These are phyloP conservation scores for Perca schrenkii DNA, from an alignment of 2,113 vertebrate species.

Conservation along the genomic window DNA sequence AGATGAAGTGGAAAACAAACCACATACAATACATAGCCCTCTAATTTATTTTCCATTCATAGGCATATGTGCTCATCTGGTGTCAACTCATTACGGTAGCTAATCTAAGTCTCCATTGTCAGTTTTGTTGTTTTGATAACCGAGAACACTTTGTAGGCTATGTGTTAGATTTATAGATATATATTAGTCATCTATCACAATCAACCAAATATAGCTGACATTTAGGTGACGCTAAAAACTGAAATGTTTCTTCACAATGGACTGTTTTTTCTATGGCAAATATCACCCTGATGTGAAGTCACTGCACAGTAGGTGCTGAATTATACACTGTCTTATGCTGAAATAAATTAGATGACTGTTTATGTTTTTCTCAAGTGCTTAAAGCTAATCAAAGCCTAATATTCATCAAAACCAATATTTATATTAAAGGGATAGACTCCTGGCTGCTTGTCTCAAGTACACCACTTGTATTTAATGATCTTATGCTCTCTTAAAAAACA, in stretches of 20 bases:
- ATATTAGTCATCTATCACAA: not conserved
- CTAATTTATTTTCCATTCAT: not conserved
- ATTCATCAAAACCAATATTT: slow-evolving; percentile 25
- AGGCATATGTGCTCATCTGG: not conserved
- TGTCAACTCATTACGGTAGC: not conserved
- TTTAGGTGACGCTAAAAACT: not conserved
- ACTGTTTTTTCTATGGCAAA: not conserved
- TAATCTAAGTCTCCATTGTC: not conserved
- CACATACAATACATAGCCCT: not conserved
- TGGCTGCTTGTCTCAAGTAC: not conserved
- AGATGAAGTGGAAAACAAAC: not conserved
- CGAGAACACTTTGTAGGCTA: not conserved
- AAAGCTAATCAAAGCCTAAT: slow-evolving; percentile 11
- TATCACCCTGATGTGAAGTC: not conserved
- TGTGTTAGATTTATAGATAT: not conserved
- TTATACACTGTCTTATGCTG: not conserved
- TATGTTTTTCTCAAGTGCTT: not conserved
- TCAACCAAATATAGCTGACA: not conserved
- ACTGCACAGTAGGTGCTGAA: not conserved
- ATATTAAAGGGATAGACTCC: slow-evolving; percentile 14
- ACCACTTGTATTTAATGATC: not conserved
- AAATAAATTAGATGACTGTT: not conserved
- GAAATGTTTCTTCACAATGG: not conserved
- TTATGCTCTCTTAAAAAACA: slow-evolving; percentile 1
- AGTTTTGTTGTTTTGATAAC: not conserved